A percentile compares a stretch with the other conserved stretches of the same genome.
These are phyloP conservation scores for Dolichomitus sp. DNA, from an alignment of 2,888 invertebrate genomes.

Conservation along the genomic window DNA sequence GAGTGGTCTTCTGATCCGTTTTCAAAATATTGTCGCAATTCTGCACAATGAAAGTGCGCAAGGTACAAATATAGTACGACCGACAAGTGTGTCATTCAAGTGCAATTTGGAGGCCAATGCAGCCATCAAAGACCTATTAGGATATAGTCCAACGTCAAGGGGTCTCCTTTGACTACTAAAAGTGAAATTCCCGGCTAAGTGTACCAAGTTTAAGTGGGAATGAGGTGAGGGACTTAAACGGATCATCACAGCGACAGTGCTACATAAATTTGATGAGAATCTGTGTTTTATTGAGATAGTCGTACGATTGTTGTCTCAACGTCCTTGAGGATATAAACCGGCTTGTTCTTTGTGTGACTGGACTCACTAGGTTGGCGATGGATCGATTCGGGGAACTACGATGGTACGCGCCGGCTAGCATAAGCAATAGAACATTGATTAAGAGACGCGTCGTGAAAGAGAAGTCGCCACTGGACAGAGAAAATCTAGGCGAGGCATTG, in stretches of 20 bases:
- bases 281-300: constrained; percentile 2
- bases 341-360: constrained; percentile 11
- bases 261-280: neutral
- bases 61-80: neutral
- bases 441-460: constrained; percentile 14
- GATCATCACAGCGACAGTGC: neutral
- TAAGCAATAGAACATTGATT: constrained; percentile 46
- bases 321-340: constrained; percentile 10
- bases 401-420: constrained; percentile 33
- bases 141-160: neutral
- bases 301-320: neutral
- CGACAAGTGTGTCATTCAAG: neutral
- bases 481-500: constrained; percentile 17
- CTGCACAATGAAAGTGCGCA: neutral
- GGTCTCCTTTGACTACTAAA: neutral
- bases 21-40: neutral
- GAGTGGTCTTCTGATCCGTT: constrained; percentile 26
- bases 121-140: neutral
- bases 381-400: constrained; percentile 55
- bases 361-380: constrained; percentile 53
- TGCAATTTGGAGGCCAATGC: neutral
- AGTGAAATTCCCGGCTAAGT: neutral
- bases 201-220: neutral
- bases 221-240: neutral
- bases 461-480: constrained; percentile 1